Evolutionary conservation across 2,797 vertebrate species (phyloP), one percentile per base, ranked within the genome.

Genomic region (Gobionotothen gibberifrons): DNA sequence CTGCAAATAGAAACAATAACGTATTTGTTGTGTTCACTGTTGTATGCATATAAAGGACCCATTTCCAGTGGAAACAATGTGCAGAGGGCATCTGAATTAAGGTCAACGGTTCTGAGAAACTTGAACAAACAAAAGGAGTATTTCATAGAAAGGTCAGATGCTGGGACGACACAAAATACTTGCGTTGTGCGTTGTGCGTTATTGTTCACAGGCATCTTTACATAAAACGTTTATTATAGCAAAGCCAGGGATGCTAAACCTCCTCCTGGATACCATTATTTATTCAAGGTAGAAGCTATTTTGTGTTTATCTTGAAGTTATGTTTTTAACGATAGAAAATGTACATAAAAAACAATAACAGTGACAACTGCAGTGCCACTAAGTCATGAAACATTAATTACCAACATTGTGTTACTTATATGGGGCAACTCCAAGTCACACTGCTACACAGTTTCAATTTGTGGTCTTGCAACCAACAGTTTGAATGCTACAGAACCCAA

Each of bases 51-150:
- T 32, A 84, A 79, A 76, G 36, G 64, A 68, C 7, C 55, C 29
- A 59, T 59, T 68, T 87, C 61, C 76, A 81, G 40, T 79, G 81
- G 76, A 87, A 89, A 89, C 84, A 85, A 87, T 87, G 84, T 67
- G 81, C 40, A 58, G 72, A 62, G 71, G 85, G 75, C 70, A 67
- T 80, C 72, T 81, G 82, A 66, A 76, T 70, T 61, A 59, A 64
- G 74, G 82, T 82, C 75, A 72, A 49, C 44, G 49, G 54, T 15
- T 69, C 46, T 49, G 70, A 68, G 26, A 62, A 46, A 63, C 72
- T 83, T 69, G 21, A 75, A 55, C 15, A 56, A 80, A 88, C 78
- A 87, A 81, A 84, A 69, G 84, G 36, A 60, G 65, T 67, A 72
- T 66, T 77, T 83, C 61, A 86, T 43, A 43, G 54, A 79, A 78